Percentiles rank a stretch among this genome's conserved stretches.
These are phyloP conservation scores for Neoascia interrupta DNA, from an alignment of 2,888 invertebrate species.

Conservation along the genomic window DNA sequence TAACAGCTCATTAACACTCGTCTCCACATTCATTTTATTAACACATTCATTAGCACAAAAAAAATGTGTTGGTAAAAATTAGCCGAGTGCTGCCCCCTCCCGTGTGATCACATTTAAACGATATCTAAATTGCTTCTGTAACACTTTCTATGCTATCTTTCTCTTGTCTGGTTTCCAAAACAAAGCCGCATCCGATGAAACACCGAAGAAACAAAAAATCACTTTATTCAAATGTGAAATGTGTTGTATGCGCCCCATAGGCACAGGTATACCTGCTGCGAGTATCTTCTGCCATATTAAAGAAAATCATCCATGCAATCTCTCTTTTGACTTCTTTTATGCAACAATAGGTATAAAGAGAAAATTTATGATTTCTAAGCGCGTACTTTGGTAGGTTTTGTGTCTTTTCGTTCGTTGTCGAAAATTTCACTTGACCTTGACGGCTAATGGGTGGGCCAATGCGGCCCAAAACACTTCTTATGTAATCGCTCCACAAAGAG, in stretches of 20 bases:
- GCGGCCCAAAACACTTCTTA: slow-evolving; percentile 3
- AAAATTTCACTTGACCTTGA: slow-evolving; percentile 67
- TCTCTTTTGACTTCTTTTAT: slow-evolving; percentile 46
- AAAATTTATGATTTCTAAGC: slow-evolving; percentile 60
- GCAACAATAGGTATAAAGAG: slow-evolving; percentile 62
- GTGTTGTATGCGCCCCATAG: slow-evolving; percentile 43
- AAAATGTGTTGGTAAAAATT: no score
- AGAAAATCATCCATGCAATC: slow-evolving; percentile 42
- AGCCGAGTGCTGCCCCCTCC: no score
- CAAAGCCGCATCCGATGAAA: not conserved
- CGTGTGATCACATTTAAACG: slow-evolving; percentile 9
- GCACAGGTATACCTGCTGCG: no score
- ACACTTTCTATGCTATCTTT: slow-evolving; percentile 49
- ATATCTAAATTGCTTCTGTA: slow-evolving; percentile 30
- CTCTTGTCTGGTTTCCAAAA: no score
- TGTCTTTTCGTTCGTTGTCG: not conserved
- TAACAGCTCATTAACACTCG: no score
- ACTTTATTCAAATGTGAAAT: slow-evolving; percentile 54
- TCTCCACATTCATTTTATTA: no score
- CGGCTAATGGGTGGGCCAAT: slow-evolving; percentile 39
- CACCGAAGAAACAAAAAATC: not conserved
- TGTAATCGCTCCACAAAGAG: slow-evolving; percentile 28
- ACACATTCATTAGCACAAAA: no score
- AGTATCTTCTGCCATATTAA: slow-evolving; percentile 38
- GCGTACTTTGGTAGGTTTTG: not conserved